Evolutionary conservation across 1,140 invertebrate genomes (phyloP).

Genomic region (Protaetia brevitarsis): DNA sequence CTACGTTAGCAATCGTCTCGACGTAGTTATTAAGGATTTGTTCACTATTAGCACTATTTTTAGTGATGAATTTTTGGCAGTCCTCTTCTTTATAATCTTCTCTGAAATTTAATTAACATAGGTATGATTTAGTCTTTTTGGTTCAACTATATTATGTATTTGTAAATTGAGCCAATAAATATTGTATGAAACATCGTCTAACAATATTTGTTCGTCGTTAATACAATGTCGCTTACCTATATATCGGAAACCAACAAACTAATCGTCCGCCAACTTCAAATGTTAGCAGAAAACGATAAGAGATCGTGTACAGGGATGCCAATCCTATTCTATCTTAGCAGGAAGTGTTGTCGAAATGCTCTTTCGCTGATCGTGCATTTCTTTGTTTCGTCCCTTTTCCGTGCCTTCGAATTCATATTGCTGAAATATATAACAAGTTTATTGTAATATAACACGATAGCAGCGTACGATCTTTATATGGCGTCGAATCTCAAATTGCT

Average conservation of each 20-base stretch:
- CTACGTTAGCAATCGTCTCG: conserved; percentile 81
- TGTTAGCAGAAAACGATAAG: conserved; percentile 73
- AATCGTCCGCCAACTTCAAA: conserved; percentile 73
- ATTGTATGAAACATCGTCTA: neutral
- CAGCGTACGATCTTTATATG: conserved; percentile 89
- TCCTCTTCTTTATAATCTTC: conserved; percentile 71
- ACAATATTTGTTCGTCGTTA: neutral
- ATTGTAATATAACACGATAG: neutral
- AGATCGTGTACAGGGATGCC: conserved; percentile 80
- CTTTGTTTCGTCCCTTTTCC: conserved; percentile 69
- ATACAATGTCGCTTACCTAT: conserved; percentile 56
- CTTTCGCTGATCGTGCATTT: conserved; percentile 59
- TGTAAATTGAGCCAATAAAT: too few relatives aligned
- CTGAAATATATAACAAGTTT: conserved; percentile 53
- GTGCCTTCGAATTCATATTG: conserved; percentile 91
- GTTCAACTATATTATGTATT: too few relatives aligned
- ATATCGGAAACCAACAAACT: conserved; percentile 90
- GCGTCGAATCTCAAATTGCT: conserved; percentile 70
- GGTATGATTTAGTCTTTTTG: too few relatives aligned
- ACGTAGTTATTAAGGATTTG: conserved; percentile 76
- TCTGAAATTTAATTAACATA: too few relatives aligned
- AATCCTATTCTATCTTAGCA: conserved; percentile 84
- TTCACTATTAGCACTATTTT: conserved; percentile 79
- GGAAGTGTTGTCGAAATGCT: conserved; percentile 72
- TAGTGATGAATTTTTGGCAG: conserved; percentile 76